phyloP scores from a whole-genome alignment of 2,888 invertebrate genomes.

The Branchellion lobata region DNA sequence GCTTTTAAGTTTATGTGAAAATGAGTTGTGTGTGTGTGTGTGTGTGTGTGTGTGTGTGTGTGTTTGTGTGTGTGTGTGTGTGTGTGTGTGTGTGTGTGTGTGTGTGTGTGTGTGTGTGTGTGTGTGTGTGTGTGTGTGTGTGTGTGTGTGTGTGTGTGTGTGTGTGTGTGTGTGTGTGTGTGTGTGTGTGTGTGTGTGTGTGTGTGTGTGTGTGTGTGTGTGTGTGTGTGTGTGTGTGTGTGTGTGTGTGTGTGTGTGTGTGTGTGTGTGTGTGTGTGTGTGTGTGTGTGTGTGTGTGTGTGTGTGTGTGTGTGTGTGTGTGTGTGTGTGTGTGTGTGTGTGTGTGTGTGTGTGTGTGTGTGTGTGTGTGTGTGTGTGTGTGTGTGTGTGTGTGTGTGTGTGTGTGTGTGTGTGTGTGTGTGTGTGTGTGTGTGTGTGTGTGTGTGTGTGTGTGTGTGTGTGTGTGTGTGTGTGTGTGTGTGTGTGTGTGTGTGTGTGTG shows the following conservation, averaged over 20 bases:
- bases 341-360: conserved; percentile 26
- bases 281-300: conserved; percentile 34
- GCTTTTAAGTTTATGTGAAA: not conserved
- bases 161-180: conserved; percentile 17
- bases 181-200: conserved; percentile 3
- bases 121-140: conserved; percentile 6
- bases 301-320: conserved; percentile 33
- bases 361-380: conserved; percentile 22
- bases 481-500: conserved; percentile 13
- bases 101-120: conserved; percentile 10
- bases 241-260: conserved; percentile 24
- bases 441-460: conserved; percentile 5
- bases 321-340: conserved; percentile 28
- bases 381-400: conserved; percentile 4
- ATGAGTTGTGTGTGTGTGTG: not conserved
- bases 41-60: not conserved
- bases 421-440: conserved; percentile 25
- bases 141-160: conserved; percentile 19
- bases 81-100: conserved; percentile 10
- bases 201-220: conserved; percentile 18
- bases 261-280: conserved; percentile 34
- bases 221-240: conserved; percentile 17
- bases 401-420: conserved; percentile 9
- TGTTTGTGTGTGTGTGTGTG: conserved; percentile 14
- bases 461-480: conserved; percentile 16